Evolutionary conservation across 2,888 invertebrate genomes (phyloP), one percentile per base, ranked within the genome.

Genomic region (Cryptosula pallasiana): DNA sequence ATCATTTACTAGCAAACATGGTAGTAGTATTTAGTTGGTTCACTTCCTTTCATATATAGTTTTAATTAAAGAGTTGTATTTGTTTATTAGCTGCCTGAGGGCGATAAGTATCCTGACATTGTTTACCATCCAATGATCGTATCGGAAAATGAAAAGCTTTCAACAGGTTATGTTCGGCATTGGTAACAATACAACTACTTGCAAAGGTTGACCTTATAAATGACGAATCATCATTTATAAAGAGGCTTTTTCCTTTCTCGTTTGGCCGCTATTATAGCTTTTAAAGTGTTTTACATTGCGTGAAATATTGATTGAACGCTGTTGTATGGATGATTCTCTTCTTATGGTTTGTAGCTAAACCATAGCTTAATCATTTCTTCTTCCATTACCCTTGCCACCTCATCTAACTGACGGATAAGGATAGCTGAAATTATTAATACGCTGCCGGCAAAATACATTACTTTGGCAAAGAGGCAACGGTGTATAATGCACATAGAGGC

Each of bases 301-400:
- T 45, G 45, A 13, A 45, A 13, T 45, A 45, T 45, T 45, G 45
- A 45, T 45, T 20, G n/a, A n/a, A n/a, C n/a, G n/a, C n/a, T n/a
- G n/a, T n/a, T n/a, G n/a, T n/a, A n/a, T n/a, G n/a, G n/a, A n/a
- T n/a, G n/a, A n/a, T n/a, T n/a, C n/a, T n/a, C n/a, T n/a, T n/a
- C n/a, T n/a, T n/a, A n/a, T n/a, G 45, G 9, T 63, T 63, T 32
- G 13, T 27, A 16, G 29, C 27, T 63, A 63, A 63, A 63, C 32
- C 63, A 27, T 5, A 13, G 5, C 63, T 32, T 63, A 63, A 63
- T 63, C 63, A 34, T 32, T 29, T 63, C 13, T 3, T 9, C 27
- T 27, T 27, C 63, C 32, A 29, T 55, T 55, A 55, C 63, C 32
- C n/a, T 63, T 34, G 29, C 63, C 32, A 63, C 34, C 63, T 63